phyloP scores from a whole-genome alignment of 2,113 vertebrate species.

The Brachionichthys hirsutus region DNA sequence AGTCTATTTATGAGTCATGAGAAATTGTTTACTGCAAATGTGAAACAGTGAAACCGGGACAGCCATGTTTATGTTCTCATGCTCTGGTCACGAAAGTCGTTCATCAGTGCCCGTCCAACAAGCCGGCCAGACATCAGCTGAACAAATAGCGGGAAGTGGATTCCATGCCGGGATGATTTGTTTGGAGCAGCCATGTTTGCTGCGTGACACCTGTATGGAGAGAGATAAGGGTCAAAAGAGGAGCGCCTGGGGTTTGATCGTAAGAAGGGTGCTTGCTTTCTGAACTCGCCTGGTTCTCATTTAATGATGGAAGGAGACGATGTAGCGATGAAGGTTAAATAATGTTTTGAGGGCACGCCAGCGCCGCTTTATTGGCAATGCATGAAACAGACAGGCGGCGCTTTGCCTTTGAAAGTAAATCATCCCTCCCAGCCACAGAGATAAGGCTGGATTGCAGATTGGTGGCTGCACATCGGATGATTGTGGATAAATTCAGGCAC shows the following conservation, averaged over 20 bases:
- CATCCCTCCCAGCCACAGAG: constrained; percentile 41
- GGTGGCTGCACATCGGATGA: constrained; percentile 50
- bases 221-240: constrained; percentile 59
- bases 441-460: constrained; percentile 47
- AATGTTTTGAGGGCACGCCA: constrained; percentile 33
- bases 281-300: constrained; percentile 28
- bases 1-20: too few species aligned
- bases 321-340: constrained; percentile 16
- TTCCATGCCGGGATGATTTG: constrained; percentile 47
- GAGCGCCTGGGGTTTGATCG: constrained; percentile 4
- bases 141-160: constrained; percentile 68
- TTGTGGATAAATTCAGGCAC: constrained; percentile 37
- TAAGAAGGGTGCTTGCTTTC: not conserved
- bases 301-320: constrained; percentile 24
- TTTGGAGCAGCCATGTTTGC: constrained; percentile 58
- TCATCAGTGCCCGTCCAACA: constrained; percentile 36
- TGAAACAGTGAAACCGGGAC: constrained; percentile 15
- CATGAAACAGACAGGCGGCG: constrained; percentile 34
- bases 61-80: constrained; percentile 52
- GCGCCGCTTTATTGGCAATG: constrained; percentile 45
- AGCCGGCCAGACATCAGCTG: constrained; percentile 70
- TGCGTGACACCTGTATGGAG: constrained; percentile 54
- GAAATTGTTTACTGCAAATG: too few species aligned
- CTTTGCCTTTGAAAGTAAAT: constrained; percentile 55
- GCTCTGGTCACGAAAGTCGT: constrained; percentile 28